Conservation (phyloP, 1,140 invertebrate species). For the Melitaea cinxia region DNA sequence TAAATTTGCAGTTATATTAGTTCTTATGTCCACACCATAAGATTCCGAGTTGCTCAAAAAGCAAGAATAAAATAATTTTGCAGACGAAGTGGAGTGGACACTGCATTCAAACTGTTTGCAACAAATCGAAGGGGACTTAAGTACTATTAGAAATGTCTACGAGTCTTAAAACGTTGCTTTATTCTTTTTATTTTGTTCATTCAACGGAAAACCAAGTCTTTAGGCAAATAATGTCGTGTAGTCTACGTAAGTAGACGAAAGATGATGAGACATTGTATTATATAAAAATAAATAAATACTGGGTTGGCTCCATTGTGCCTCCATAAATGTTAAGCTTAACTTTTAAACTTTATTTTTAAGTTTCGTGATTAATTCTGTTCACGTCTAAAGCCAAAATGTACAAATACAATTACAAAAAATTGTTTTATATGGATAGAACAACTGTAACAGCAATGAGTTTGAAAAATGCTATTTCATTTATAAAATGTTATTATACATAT, state of each 20-base stretch:
- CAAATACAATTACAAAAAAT: no score
- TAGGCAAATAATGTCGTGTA: conserved; percentile 17
- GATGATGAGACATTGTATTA: background rate
- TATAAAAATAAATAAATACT: background rate
- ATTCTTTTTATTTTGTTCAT: conserved; percentile 21
- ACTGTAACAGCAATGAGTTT: no score
- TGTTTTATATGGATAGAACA: no score
- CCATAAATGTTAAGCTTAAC: background rate
- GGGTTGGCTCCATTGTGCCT: background rate
- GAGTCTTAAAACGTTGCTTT: conserved; percentile 43
- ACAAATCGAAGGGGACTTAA: conserved; percentile 59
- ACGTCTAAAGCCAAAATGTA: no score
- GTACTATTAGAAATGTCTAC: conserved; percentile 66
- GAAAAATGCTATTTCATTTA: no score
- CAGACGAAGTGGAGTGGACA: conserved; percentile 55
- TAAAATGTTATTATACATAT: background rate
- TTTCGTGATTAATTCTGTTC: no score
- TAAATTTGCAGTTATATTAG: conserved; percentile 24
- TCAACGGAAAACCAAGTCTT: conserved; percentile 14
- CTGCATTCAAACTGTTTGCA: conserved; percentile 65
- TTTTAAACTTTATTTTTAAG: background rate
- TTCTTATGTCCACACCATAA: conserved; percentile 22
- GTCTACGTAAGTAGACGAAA: background rate
- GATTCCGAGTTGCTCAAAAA: conserved; percentile 26
- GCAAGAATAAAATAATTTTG: conserved; percentile 36